Base-by-base conservation (phyloP, 1,140 invertebrate genomes). In the Drosophila hydei region DNA sequence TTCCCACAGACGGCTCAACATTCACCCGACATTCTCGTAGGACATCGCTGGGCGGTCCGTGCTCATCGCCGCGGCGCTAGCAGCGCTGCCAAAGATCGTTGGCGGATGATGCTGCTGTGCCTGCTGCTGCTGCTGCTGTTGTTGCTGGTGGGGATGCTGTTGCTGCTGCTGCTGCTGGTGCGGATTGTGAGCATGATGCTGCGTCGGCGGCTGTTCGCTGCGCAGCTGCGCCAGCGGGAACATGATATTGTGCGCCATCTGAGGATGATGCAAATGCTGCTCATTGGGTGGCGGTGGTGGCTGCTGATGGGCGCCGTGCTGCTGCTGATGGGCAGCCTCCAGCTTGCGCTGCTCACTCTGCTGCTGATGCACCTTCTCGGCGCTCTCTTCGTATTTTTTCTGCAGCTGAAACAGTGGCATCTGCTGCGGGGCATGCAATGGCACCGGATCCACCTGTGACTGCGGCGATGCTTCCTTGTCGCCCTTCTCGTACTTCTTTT, bases 1-100 rank as follows among this genome's bases (percentile, higher is more conserved):
- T 88, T 91, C 89, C 89, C 89, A 91, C 70, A 91, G 83, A 88
- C 89, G 89, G 77, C 89, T 91, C 67, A 91, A 89, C 75, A 91
- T 89, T 91, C 89, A 91, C 64, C 90, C 90, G 52, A 91, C 90
- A 54, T 91, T 91, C 58, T 91, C 90, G 42, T 91, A 91, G 12
- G 90, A 83, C 90, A 91, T 91, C 1, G 89, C 71, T 12, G 90
- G 85, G 3, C 90, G 90, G 30, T 91, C 90, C 19, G 65, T 77
- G 61, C 74, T 83, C 79, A 83, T 83, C 9, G 77, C 58, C 0
- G 74, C 33, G 1, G 84, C 58, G 36, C 72, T 64, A 4, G 75
- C 51, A 8, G 79, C 52, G 9, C 59, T 75, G 12, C 79, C 81
- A 51, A 87, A 87, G 60, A 87, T 87, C 56, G 77, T 77, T 16